Evolutionary conservation across 1,140 invertebrate genomes (phyloP).

Genomic region (Pachypsylla venusta): DNA sequence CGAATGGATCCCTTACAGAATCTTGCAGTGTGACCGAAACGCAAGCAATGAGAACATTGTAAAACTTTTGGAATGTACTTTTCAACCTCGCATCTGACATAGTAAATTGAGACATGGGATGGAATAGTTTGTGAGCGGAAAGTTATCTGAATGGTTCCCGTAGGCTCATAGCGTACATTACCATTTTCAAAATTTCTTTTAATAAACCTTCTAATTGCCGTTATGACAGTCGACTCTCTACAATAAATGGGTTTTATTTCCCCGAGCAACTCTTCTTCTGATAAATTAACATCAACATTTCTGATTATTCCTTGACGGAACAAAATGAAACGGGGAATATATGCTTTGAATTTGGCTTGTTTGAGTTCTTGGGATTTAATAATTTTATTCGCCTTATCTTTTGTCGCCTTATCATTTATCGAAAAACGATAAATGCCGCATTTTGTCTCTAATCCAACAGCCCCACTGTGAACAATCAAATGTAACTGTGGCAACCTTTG

Average conservation of each 20-base stretch:
- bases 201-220: background rate
- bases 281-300: background rate
- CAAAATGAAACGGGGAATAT: background rate
- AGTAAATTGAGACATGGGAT: background rate
- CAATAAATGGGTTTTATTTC: background rate
- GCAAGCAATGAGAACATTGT: background rate
- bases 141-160: background rate
- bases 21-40: background rate
- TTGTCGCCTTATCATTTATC: no score
- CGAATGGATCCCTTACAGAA: background rate
- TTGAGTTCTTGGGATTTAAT: background rate
- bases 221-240: background rate
- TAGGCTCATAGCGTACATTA: background rate
- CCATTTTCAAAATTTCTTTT: background rate
- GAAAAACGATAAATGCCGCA: no score
- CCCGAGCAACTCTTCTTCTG: background rate
- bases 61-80: slow-evolving; percentile 5
- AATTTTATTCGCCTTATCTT: background rate
- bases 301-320: background rate
- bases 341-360: background rate
- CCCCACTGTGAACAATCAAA: no score
- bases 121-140: background rate
- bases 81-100: background rate
- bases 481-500: no score
- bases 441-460: no score